Evolutionary conservation across 1,140 invertebrate species (phyloP).

Genomic region (Popillia japonica): DNA sequence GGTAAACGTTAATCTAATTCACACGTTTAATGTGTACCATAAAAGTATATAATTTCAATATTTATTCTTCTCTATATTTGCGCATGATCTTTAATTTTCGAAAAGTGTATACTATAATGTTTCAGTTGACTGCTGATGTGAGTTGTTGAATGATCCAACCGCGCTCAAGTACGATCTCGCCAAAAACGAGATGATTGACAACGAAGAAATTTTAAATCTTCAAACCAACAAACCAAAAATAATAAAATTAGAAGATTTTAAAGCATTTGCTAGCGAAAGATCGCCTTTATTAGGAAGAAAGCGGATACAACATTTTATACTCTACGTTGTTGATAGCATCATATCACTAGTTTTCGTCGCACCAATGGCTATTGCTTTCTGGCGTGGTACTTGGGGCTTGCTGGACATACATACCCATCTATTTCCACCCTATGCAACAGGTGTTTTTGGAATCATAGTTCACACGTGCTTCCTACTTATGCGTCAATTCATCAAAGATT

Average conservation of each 20-base stretch:
- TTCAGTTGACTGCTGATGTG: not conserved
- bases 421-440: slow-evolving; percentile 61
- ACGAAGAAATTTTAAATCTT: slow-evolving; percentile 20
- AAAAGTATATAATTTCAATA: too few species aligned
- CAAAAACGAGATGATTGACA: not conserved
- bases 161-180: not conserved
- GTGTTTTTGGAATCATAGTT: slow-evolving; percentile 60
- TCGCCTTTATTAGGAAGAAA: slow-evolving; percentile 5
- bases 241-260: not conserved
- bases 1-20: too few species aligned
- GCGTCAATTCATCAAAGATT: slow-evolving; percentile 51
- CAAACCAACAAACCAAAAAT: slow-evolving; percentile 16
- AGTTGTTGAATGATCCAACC: not conserved
- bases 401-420: slow-evolving; percentile 65
- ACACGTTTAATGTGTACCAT: too few species aligned
- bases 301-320: slow-evolving; percentile 17
- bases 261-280: not conserved
- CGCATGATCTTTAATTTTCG: not conserved
- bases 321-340: slow-evolving; percentile 38
- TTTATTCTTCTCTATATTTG: too few species aligned
- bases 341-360: slow-evolving; percentile 61
- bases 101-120: not conserved
- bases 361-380: slow-evolving; percentile 69
- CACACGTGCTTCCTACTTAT: slow-evolving; percentile 62
- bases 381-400: slow-evolving; percentile 71